A percentile compares a stretch with the other conserved stretches of the same genome.
These are phyloP conservation scores for Hafferia zeledoni DNA, from an alignment of 2,797 vertebrate species.

Conservation along the genomic window DNA sequence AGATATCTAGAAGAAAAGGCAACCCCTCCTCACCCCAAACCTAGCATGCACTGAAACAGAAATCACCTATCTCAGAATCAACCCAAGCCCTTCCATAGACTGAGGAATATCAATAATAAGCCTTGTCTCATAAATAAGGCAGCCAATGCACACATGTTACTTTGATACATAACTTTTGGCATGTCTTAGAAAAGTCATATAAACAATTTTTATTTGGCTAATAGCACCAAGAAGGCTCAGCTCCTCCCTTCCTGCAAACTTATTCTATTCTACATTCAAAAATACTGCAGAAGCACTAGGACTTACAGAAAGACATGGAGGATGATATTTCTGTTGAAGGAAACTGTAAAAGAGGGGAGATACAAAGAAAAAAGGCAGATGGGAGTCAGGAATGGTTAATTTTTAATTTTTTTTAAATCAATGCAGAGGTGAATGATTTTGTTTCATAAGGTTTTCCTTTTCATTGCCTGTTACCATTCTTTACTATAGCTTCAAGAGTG, in stretches of 20 bases:
- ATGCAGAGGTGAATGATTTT: background rate
- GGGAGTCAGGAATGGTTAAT: background rate
- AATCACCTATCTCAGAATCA: background rate
- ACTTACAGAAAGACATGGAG: background rate
- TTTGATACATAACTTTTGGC: background rate
- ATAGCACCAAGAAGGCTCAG: background rate
- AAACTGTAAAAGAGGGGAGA: background rate
- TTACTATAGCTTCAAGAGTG: background rate
- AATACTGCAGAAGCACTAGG: background rate
- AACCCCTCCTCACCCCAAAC: background rate
- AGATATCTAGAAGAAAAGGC: background rate
- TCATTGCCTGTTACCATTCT: background rate
- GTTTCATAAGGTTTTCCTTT: background rate
- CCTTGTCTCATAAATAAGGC: background rate
- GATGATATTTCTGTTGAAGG: background rate
- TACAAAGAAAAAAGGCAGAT: background rate
- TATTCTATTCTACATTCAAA: background rate
- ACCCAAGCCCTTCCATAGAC: background rate
- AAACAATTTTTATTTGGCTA: background rate
- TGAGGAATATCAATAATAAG: background rate
- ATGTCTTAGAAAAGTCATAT: background rate
- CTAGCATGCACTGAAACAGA: background rate
- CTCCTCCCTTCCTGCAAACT: background rate
- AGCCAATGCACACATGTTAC: background rate
- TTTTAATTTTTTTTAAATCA: background rate